Evolutionary conservation across 37 sponge, comb jelly and placozoan genomes (phyloP).

Genomic region (Beroe forskalii): DNA sequence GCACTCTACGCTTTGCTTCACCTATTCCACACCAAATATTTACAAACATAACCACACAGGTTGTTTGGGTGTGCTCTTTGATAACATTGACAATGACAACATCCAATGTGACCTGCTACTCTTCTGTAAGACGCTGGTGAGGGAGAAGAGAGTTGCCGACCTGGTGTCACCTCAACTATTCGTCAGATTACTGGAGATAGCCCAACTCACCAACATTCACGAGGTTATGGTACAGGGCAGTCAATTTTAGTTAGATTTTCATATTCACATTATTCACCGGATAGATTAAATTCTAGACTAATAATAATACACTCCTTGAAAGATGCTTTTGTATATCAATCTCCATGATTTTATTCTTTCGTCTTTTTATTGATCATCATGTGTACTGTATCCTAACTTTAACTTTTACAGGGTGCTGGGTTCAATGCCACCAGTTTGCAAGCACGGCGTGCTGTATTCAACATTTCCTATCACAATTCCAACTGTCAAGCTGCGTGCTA

Average conservation of each 20-base stretch:
- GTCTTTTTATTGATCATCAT: too few species aligned
- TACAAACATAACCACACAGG: too few species aligned
- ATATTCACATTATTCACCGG: too few species aligned
- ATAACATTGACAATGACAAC: conserved; percentile 9
- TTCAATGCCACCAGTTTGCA: background rate
- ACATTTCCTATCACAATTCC: conserved; percentile 15
- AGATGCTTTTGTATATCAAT: too few species aligned
- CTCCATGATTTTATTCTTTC: too few species aligned
- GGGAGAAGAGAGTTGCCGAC: background rate
- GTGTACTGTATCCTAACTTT: too few species aligned
- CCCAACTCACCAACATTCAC: conserved; percentile 30
- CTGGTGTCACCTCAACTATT: background rate
- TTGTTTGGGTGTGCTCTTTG: background rate
- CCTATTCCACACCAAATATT: too few species aligned
- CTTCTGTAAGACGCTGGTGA: conserved; percentile 16
- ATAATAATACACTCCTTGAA: too few species aligned
- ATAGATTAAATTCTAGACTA: too few species aligned
- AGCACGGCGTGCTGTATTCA: conserved; percentile 59
- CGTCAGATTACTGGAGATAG: conserved; percentile 20
- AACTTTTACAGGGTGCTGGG: background rate
- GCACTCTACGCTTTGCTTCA: too few species aligned
- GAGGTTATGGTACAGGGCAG: too few species aligned
- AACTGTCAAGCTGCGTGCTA: conserved; percentile 29
- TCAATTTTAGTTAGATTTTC: too few species aligned
- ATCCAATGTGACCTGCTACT: background rate